Base-by-base conservation (phyloP, 2,888 invertebrate species). In the Alloscopus bannaensis region DNA sequence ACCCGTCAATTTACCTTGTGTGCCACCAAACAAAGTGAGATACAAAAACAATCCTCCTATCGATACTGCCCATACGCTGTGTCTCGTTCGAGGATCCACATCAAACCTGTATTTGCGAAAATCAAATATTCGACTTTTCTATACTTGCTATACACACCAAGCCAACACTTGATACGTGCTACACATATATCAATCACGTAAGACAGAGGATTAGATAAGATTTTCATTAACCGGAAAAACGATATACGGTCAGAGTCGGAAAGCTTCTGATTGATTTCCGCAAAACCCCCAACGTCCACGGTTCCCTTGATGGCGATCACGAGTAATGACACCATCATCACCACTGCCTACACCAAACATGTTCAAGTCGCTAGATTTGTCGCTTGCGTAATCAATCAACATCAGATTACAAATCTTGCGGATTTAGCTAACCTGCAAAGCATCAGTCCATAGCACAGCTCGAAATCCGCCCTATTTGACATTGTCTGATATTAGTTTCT, bases 371-470 rank as follows among this genome's bases (percentile, higher is more conserved):
- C n/a, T n/a, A n/a, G n/a, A n/a, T n/a, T n/a, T n/a, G n/a, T n/a
- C n/a, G n/a, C n/a, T n/a, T n/a, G n/a, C n/a, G n/a, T n/a, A n/a
- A n/a, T n/a, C n/a, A n/a, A n/a, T n/a, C n/a, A n/a, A n/a, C n/a
- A n/a, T n/a, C n/a, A n/a, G n/a, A n/a, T n/a, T n/a, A n/a, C n/a
- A n/a, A n/a, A n/a, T n/a, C n/a, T n/a, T n/a, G n/a, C n/a, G n/a
- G n/a, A n/a, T n/a, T n/a, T n/a, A n/a, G n/a, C n/a, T n/a, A n/a
- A n/a, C n/a, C n/a, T 77, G 76, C 28, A 77, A 20, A 0, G 83
- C 79, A 42, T 84, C 84, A 2, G 84, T 84, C 83, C 81, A 81
- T 20, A 84, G 28, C 0, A 84, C 83, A n/a, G 83, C 84, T 52
- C 83, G 73, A 11, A 84, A 75, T 1, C 84, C 84, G 6, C 83